Percentiles rank a stretch among this genome's conserved stretches.
Conservation (phyloP, 1,140 invertebrate species). For the Diorhabda elongata region DNA sequence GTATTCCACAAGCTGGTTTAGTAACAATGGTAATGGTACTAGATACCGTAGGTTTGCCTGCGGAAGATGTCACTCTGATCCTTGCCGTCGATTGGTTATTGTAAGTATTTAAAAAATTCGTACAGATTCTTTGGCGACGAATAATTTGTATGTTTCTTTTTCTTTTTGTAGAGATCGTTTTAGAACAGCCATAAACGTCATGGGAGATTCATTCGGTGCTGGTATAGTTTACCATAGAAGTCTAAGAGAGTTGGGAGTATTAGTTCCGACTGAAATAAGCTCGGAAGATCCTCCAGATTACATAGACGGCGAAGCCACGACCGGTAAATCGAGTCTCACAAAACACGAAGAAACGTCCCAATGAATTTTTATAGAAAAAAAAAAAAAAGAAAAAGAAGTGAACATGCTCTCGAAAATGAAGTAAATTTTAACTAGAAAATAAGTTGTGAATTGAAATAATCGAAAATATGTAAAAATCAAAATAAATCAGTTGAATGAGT, state of each 20-base stretch:
- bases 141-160: slow-evolving; percentile 11
- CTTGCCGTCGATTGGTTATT: slow-evolving; percentile 85
- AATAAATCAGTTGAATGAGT: too few species aligned
- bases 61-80: slow-evolving; percentile 76
- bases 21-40: slow-evolving; percentile 86
- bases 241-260: slow-evolving; percentile 58
- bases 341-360: slow-evolving; percentile 6
- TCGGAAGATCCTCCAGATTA: neutral
- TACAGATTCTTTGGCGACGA: neutral
- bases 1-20: slow-evolving; percentile 78
- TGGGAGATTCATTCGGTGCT: slow-evolving; percentile 82
- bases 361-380: slow-evolving; percentile 8
- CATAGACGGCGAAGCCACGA: neutral
- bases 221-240: slow-evolving; percentile 80
- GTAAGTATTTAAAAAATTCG: slow-evolving; percentile 54
- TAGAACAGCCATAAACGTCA: slow-evolving; percentile 82
- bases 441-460: too few species aligned
- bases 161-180: slow-evolving; percentile 71
- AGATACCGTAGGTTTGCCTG: slow-evolving; percentile 75
- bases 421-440: neutral
- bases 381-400: neutral
- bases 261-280: neutral
- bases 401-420: neutral
- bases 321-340: neutral
- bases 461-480: too few species aligned